A percentile compares a stretch with the other conserved stretches of the same genome.
phyloP scores from a whole-genome alignment of 2,113 vertebrate genomes.

The Buteo buteo region DNA sequence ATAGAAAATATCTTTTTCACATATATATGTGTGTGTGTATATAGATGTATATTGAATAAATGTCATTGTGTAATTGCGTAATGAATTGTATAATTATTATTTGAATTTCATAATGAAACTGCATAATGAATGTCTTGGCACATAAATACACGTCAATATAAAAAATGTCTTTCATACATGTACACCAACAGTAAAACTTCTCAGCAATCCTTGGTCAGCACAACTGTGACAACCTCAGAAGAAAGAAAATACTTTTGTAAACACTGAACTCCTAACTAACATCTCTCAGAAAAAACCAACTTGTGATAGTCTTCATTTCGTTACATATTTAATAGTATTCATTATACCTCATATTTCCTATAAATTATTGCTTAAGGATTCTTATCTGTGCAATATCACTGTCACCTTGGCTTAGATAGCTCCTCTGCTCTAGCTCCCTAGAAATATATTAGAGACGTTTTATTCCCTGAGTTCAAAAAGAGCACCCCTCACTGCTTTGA shows the following conservation, averaged over 20 bases:
- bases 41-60: background rate
- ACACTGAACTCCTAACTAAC: background rate
- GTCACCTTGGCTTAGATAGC: background rate
- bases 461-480: background rate
- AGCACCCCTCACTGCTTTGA: background rate
- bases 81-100: background rate
- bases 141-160: background rate
- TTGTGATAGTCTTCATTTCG: background rate
- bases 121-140: background rate
- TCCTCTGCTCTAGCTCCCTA: background rate
- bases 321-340: background rate
- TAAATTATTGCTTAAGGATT: background rate
- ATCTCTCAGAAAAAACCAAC: background rate
- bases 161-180: background rate
- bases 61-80: background rate
- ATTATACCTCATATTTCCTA: background rate
- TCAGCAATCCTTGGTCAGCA: background rate
- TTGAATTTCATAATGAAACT: slow-evolving; percentile 5
- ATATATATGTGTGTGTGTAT: background rate
- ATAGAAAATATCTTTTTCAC: background rate
- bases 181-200: background rate
- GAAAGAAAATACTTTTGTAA: background rate
- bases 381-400: background rate
- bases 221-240: background rate
- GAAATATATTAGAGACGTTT: background rate